Conservation (phyloP, 2,888 invertebrate species). For the Laothoe populi region DNA sequence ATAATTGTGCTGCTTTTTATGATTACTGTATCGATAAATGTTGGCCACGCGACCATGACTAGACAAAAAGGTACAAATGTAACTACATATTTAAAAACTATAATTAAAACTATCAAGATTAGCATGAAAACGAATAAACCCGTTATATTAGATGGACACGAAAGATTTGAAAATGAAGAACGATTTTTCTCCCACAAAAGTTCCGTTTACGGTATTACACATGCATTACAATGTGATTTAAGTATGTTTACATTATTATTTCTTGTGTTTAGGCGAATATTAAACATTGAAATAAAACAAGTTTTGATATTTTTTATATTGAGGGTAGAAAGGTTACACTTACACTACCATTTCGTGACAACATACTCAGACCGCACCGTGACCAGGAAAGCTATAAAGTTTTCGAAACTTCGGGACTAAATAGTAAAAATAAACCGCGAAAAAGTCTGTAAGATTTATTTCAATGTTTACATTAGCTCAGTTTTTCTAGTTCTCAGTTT, state of each 20-base stretch:
- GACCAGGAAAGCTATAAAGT: no score
- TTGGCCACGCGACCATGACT: constrained; percentile 8
- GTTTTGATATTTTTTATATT: no score
- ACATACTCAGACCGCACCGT: no score
- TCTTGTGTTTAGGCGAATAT: no score
- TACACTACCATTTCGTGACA: no score
- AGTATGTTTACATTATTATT: background rate
- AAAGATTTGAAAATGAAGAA: background rate
- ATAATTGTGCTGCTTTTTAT: background rate
- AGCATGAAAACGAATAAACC: background rate
- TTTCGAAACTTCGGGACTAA: no score
- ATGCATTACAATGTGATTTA: background rate
- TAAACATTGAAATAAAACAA: no score
- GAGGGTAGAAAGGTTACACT: no score
- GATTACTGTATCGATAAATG: background rate
- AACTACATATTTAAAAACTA: background rate
- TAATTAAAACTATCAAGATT: background rate
- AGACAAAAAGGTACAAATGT: background rate
- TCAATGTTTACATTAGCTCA: background rate
- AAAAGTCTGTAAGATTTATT: no score
- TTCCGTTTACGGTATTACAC: background rate
- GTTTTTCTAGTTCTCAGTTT: background rate
- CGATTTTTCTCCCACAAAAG: background rate
- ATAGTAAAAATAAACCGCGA: no score
- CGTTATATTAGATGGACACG: background rate